Conservation (phyloP, 2,113 vertebrate genomes). For the Lagopus leucura region DNA sequence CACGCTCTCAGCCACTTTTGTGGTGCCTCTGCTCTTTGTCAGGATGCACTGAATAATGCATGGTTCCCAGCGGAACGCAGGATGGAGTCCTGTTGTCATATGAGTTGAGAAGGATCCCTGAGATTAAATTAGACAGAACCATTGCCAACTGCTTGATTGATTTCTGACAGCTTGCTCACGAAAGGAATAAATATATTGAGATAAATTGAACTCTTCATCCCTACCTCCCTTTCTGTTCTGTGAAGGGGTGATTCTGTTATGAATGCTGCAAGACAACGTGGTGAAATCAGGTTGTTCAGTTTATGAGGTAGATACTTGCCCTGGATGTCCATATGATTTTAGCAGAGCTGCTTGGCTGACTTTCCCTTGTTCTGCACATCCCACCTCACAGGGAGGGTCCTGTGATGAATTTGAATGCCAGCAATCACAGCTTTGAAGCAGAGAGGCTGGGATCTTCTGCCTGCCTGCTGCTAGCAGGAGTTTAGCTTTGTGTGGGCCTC, state of each 20-base stretch:
- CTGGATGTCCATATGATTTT: not conserved
- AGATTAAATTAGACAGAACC: slow-evolving; percentile 29
- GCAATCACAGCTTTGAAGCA: not conserved
- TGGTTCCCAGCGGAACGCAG: not conserved
- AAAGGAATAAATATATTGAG: not conserved
- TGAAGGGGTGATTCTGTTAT: not conserved
- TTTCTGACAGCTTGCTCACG: slow-evolving; percentile 26
- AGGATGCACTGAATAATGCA: not conserved
- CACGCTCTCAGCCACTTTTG: not conserved
- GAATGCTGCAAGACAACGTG: not conserved
- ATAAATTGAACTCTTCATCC: not conserved
- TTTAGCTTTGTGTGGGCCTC: not conserved
- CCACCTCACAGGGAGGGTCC: not conserved
- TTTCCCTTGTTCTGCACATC: not conserved
- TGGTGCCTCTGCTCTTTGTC: not conserved
- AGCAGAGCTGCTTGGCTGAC: not conserved
- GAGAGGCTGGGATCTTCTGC: not conserved
- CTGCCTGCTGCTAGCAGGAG: not conserved
- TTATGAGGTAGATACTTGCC: not conserved
- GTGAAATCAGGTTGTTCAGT: not conserved
- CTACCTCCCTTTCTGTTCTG: not conserved
- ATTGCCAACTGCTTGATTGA: not conserved
- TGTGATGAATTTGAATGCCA: not conserved
- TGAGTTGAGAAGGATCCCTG: not conserved
- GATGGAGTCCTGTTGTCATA: not conserved